Evolutionary conservation across 2,888 invertebrate species (phyloP), one percentile per base, ranked within the genome.

Genomic region (Sphaerophoria taeniata): DNA sequence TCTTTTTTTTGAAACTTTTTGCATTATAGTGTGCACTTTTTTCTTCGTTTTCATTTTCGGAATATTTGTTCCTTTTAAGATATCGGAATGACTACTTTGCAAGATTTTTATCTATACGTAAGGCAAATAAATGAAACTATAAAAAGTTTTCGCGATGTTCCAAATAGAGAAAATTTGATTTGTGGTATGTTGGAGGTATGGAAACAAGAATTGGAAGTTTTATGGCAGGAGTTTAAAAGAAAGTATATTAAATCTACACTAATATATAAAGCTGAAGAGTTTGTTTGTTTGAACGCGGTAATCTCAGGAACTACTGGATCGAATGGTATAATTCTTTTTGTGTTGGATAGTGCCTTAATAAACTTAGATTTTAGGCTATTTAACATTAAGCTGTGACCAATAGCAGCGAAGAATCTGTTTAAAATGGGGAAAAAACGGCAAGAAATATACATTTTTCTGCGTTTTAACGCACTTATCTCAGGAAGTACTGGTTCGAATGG

Each of bases 171-270:
- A 51, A 24, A 9, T 2, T 4, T 43, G n/a, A 53, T 39, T 47
- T 11, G 11, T 6, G 53, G 67, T 24, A 36, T 16, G 12, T 12
- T 53, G 2, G 12, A 51, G 16, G 67, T 24, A 9, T n/a, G 51
- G 39, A 67, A 53, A 67, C 36, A 51, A n/a, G 67, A 51, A 53
- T 51, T 69, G n/a, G 55, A 69, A 56, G 34, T 11, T 36, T 36
- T 36, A 14, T 56, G 56, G 56, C 36, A 56, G 3, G 12, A 36
- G 4, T 53, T 16, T 39, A 24, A 43, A 3, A 4, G 43, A 31
- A 36, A 9, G 12, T 69, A 24, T 24, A n/a, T n/a, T 4, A 11
- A 55, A 36, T n/a, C n/a, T n/a, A n/a, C n/a, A n/a, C n/a, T n/a
- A n/a, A n/a, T n/a, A n/a, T n/a, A n/a, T n/a, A n/a, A n/a, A n/a